Evolutionary conservation across 2,113 vertebrate genomes (phyloP), one percentile per base, ranked within the genome.

Genomic region (Nothoprocta pentlandii): DNA sequence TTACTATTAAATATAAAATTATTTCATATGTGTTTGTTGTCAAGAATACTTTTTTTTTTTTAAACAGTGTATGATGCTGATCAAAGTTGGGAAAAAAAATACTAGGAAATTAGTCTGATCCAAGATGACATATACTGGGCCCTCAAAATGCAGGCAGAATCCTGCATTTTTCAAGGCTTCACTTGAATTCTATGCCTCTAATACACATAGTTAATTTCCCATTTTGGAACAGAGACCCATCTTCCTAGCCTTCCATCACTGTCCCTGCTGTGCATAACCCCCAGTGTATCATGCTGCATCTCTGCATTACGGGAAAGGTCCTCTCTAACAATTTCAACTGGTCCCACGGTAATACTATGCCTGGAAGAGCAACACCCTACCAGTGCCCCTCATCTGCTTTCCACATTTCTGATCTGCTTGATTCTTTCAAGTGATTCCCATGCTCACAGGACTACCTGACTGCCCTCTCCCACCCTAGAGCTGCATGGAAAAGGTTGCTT

Each of bases 211-310:
- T 87, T 36, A 44, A 73, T 58, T 39, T 81, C 34, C 7, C 20
- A 39, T 66, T 82, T 62, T 82, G 59, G n/a, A 77, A 32, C 17
- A 7, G 10, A 90, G 36, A 62, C 7, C 19, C 58, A 58, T 9
- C 19, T 80, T 69, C 42, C 22, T 63, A 85, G 34, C 26, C n/a
- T 54, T 49, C 83, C 89, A 39, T 80, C 56, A 17, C 41, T 70
- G 30, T 64, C 32, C 23, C 58, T 53, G n/a, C 30, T 2, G 32
- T 28, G 56, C 61, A 74, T 32, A 32, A 56, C 7, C 15, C 54
- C 26, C 22, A 30, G 53, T 21, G 19, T 0, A 0, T 11, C 49
- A 62, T 3, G 30, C 54, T 41, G 16, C 30, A 83, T 2, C 11
- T 66, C 86, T 74, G 64, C 64, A n/a, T 12, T n/a, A 13, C 28